Evolutionary conservation across 2,797 vertebrate species (phyloP).

Genomic region (Cryptoblepharus egeriae): DNA sequence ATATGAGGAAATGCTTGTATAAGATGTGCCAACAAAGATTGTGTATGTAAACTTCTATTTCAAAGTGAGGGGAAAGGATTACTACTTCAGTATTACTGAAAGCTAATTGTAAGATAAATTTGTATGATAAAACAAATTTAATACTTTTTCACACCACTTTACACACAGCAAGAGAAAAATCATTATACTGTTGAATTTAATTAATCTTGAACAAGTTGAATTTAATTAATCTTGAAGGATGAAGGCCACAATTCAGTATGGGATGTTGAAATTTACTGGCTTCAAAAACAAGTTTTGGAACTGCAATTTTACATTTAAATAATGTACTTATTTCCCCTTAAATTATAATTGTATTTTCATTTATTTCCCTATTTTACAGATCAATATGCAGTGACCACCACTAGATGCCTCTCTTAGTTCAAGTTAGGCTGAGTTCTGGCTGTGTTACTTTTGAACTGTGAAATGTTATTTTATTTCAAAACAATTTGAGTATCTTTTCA

Average conservation of each 20-base stretch:
- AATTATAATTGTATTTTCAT: no score
- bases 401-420: conserved; percentile 75
- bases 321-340: not conserved
- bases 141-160: no score
- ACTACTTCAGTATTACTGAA: not conserved
- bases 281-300: not conserved
- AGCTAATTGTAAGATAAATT: not conserved
- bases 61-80: no score
- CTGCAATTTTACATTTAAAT: not conserved
- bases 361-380: not conserved
- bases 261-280: not conserved
- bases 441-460: not conserved
- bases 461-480: not conserved
- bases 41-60: no score
- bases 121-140: not conserved
- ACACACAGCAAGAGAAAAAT: no score
- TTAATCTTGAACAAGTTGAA: no score
- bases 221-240: not conserved
- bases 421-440: conserved; percentile 40
- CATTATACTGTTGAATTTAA: no score
- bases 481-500: not conserved
- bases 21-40: not conserved
- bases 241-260: not conserved
- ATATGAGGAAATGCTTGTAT: no score
- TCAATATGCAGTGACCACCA: conserved; percentile 32